A percentile compares a stretch with the other conserved stretches of the same genome.
These are phyloP conservation scores for Hartigia nigra DNA, from an alignment of 2,888 invertebrate genomes.

Conservation along the genomic window DNA sequence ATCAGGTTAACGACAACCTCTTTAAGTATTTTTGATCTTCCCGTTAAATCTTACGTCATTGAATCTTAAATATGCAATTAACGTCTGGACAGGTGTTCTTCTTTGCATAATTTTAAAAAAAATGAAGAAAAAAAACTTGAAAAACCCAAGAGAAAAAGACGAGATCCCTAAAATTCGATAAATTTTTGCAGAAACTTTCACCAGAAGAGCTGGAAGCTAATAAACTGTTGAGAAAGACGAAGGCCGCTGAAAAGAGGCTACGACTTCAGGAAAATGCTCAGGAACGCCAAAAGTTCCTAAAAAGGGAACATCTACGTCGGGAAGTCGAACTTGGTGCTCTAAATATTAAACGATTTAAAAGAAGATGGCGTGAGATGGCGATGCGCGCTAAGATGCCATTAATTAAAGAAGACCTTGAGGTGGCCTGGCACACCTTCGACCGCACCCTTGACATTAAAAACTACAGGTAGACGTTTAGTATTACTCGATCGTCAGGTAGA, in stretches of 20 bases:
- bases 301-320: conserved; percentile 56
- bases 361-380: conserved; percentile 64
- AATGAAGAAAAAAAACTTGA: too few relatives aligned
- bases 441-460: conserved; percentile 66
- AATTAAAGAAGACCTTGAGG: conserved; percentile 61
- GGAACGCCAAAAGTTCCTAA: conserved; percentile 47
- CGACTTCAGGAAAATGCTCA: conserved; percentile 37
- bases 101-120: too few relatives aligned
- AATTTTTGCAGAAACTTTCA: not conserved
- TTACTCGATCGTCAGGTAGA: too few relatives aligned
- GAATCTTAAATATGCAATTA: not conserved
- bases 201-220: not conserved
- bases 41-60: not conserved
- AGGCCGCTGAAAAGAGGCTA: conserved; percentile 42
- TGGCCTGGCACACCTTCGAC: conserved; percentile 66
- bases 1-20: not conserved
- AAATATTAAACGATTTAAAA: conserved; percentile 55
- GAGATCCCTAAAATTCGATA: not conserved
- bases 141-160: not conserved
- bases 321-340: conserved; percentile 62
- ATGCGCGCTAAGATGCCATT: conserved; percentile 60
- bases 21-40: not conserved
- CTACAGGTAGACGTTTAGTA: conserved; percentile 61
- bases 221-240: conserved; percentile 24
- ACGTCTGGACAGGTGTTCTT: too few relatives aligned